Base-by-base conservation (phyloP, 1,140 invertebrate genomes). In the Radopholus similis region DNA sequence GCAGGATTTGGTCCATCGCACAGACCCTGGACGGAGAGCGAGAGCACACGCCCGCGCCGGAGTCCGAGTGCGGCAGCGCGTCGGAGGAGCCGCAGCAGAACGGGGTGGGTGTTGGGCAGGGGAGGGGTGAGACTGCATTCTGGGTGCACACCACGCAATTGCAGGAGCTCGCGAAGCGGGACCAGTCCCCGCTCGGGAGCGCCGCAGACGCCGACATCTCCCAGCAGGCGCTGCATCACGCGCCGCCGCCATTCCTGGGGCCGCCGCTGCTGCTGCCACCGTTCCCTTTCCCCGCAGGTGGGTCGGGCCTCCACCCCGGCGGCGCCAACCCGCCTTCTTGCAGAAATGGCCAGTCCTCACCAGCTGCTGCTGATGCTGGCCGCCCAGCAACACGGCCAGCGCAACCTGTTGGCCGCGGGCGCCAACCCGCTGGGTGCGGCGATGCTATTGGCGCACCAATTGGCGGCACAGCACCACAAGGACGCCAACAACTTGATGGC, bases 1-100 rank as follows among this genome's bases (percentile, higher is more conserved):
- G 34, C 32, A 57, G 15, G 18, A 21, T 62, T 21, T 62, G 58
- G 58, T 62, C 58, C 4, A 62, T 62, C 18, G 13, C 38, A 21
- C 37, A 62, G 21, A 62, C 35, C n/a, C 44, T 62, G n/a, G 18
- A 21, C 32, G 23, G 23, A 58, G 18, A 38, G 4, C 56, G 4
- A 13, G 21, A 32, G n/a, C 56, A 26, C 28, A 38, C 3, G 26
- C 13, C 40, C 23, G 30, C 40, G 21, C 26, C 28, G 2, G 28
- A 42, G 15, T 28, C 21, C 13, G 18, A 13, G 18, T 21, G 40
- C 56, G 23, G 4, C 13, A 23, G 57, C 18, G 44, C n/a, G n/a
- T n/a, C n/a, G n/a, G 26, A 15, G 57, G 47, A 15, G 21, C 47
- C 9, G n/a, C 15, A 47, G 47, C 23, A 23, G 47, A 28, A 51